phyloP scores from a whole-genome alignment of 2,888 invertebrate genomes.

The Luperina testacea region DNA sequence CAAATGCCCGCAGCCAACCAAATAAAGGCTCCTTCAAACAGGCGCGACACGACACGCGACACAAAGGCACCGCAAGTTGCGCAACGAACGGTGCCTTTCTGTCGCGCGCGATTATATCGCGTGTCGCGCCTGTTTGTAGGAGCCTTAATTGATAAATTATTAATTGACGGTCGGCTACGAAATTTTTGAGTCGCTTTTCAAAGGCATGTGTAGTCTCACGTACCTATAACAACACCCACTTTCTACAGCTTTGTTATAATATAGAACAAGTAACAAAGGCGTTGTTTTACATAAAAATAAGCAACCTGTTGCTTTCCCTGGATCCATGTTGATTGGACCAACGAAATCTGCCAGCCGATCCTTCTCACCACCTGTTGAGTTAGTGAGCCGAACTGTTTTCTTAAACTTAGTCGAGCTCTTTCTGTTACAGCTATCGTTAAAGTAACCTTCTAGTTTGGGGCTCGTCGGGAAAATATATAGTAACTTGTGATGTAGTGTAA shows the following conservation, averaged over 20 bases:
- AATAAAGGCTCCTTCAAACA: too few species aligned
- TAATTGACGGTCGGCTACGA: background rate
- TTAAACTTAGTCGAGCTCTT: conserved; percentile 3
- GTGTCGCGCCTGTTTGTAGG: too few species aligned
- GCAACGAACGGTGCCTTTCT: too few species aligned
- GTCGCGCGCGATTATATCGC: too few species aligned
- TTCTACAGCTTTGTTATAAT: conserved; percentile 6
- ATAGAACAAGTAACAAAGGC: conserved; percentile 12
- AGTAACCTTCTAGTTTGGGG: background rate
- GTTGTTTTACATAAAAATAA: conserved; percentile 37
- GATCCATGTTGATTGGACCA: conserved; percentile 37
- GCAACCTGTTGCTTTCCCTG: conserved; percentile 44
- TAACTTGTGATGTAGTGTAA: background rate
- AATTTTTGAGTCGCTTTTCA: background rate
- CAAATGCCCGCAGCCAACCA: background rate
- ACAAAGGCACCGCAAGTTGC: too few species aligned
- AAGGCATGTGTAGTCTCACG: background rate
- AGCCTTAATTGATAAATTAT: background rate
- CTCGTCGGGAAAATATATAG: background rate
- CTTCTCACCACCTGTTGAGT: conserved; percentile 39
- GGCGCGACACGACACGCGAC: too few species aligned
- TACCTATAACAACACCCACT: conserved; percentile 20
- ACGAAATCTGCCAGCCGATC: background rate
- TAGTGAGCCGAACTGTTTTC: background rate
- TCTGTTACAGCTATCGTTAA: background rate